Base-by-base conservation (phyloP, 2,797 vertebrate species). In the Percopsis omiscomaycus region DNA sequence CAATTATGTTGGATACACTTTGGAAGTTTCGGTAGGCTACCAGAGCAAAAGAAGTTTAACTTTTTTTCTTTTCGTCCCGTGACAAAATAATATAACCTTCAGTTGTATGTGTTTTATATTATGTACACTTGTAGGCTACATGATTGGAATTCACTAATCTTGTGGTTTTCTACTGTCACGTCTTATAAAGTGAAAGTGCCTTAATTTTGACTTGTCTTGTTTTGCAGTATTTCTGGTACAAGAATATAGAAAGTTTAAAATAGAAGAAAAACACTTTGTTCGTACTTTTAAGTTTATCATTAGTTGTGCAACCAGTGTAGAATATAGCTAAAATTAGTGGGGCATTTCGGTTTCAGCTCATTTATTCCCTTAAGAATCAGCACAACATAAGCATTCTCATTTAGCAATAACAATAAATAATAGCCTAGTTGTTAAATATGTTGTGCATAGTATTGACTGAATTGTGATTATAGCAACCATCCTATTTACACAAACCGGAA, bases 161-260 rank as follows among this genome's bases (percentile, higher is more conserved):
- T 49, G 2, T 28, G 4, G 47, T 52, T 59, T 58, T 70, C 10
- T 55, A 8, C 50, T 63, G 32, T 29, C 16, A 30, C 0, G 32
- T 44, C 64, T 28, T 13, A 46, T 29, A 1, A 62, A 83, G 79
- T 86, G 85, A 88, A 87, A 65, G 12, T 53, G 63, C 3, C 48
- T 66, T 51, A 47, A 70, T 13, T 61, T 12, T 14, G 0, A 4
- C 1, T 0, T 72, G 37, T 69, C 15, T 11, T 51, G 0, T 63
- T 42, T 58, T 32, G 52, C 2, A 15, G 1, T 73, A 0, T 30
- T 69, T 37, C 37, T 37, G 37, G 37, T 37, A 37, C 37, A 37
- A 5, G 5, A 37, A 37, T 37, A 9, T 37, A 37, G 37, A 37
- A 9, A 37, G 5, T 2, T 37, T 37, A 37, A 37, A 1, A 0